These are phyloP conservation scores for Tenthredo amoena DNA, from an alignment of 2,888 invertebrate species.

Conservation along the genomic window DNA sequence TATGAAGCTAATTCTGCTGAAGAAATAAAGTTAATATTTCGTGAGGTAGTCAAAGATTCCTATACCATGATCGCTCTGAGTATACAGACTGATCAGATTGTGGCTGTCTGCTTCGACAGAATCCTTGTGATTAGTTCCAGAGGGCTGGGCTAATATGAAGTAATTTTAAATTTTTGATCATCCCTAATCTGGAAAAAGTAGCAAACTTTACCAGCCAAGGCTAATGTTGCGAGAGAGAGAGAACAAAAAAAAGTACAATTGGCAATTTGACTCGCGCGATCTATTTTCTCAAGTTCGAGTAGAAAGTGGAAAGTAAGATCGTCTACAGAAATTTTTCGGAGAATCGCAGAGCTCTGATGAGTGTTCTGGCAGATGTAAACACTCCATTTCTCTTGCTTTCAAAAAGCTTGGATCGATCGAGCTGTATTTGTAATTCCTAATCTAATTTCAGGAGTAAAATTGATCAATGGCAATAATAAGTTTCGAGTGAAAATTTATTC, in stretches of 20 bases:
- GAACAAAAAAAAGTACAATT: background rate
- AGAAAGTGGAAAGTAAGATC: conserved; percentile 57
- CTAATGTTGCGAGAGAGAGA: background rate
- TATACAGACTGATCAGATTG: conserved; percentile 80
- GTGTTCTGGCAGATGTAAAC: conserved; percentile 69
- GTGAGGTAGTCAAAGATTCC: conserved; percentile 72
- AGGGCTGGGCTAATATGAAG: background rate
- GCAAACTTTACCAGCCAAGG: background rate
- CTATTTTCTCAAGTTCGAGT: too few species aligned
- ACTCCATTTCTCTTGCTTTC: background rate
- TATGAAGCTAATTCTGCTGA: conserved; percentile 64
- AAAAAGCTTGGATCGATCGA: background rate
- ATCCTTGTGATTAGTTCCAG: conserved; percentile 80
- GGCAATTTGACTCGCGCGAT: background rate
- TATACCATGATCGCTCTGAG: conserved; percentile 83
- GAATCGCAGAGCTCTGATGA: conserved; percentile 66
- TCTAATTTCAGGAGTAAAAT: background rate
- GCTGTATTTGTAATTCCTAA: background rate
- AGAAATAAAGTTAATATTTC: conserved; percentile 61
- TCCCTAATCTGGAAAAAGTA: background rate
- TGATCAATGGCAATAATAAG: background rate
- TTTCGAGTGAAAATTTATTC: background rate
- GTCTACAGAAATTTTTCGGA: conserved; percentile 63
- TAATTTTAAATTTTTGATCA: background rate
- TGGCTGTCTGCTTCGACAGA: conserved; percentile 84